phyloP scores from a whole-genome alignment of 2,888 invertebrate species.

The Stenchaetothrips biformis region DNA sequence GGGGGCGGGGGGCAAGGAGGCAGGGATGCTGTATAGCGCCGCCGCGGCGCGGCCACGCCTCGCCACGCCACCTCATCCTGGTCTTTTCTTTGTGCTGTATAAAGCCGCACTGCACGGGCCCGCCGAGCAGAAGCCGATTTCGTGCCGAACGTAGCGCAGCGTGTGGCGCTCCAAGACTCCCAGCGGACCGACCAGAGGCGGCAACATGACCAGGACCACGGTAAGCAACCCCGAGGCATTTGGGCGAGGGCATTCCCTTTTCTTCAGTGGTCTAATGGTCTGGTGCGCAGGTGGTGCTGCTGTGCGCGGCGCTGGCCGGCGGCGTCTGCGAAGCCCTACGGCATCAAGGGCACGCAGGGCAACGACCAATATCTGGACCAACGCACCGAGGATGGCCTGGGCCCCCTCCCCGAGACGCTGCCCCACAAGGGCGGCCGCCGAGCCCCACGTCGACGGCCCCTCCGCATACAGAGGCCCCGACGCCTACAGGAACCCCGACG shows the following conservation, averaged over 20 bases:
- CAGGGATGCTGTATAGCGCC: neutral
- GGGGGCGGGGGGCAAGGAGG: neutral
- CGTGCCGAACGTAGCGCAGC: neutral
- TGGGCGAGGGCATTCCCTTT: neutral
- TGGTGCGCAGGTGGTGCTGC: neutral
- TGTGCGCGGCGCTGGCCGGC: neutral
- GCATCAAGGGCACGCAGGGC: neutral
- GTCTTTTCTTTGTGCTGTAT: neutral
- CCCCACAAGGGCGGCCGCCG: neutral
- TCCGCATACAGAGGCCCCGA: neutral
- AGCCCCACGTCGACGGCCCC: neutral
- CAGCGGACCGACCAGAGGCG: neutral
- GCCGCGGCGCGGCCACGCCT: neutral
- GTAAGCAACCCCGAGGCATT: neutral
- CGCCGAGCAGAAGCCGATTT: neutral
- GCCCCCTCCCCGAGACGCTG: neutral
- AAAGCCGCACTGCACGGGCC: neutral
- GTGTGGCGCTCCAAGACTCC: too few species aligned
- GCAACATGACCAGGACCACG: neutral
- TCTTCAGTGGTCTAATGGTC: neutral
- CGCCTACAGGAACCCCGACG: neutral
- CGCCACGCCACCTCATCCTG: neutral
- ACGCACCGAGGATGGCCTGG: neutral
- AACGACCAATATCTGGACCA: constrained; percentile 7
- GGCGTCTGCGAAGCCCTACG: constrained; percentile 8